phyloP scores from a whole-genome alignment of 2,113 vertebrate species.

The Puffinus mauretanicus region DNA sequence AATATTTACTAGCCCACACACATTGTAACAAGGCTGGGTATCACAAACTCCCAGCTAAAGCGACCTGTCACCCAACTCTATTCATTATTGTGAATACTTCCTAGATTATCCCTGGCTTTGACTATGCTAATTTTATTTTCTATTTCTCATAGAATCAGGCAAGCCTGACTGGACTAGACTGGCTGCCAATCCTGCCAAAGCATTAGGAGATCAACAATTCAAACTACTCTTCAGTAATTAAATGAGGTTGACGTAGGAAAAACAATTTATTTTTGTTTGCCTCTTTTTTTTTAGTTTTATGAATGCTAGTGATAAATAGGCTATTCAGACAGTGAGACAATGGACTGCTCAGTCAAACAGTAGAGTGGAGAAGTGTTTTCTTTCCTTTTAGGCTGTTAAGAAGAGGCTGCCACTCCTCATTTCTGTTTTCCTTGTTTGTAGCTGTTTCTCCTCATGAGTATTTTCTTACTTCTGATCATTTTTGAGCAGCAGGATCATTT shows the following conservation, averaged over 20 bases:
- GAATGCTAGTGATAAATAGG: constrained; percentile 14
- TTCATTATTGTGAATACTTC: constrained; percentile 44
- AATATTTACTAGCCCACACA: constrained; percentile 54
- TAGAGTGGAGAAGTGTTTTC: neutral
- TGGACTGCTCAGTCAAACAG: neutral
- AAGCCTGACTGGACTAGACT: constrained; percentile 15
- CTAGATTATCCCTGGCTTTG: constrained; percentile 32
- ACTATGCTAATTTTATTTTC: constrained; percentile 53
- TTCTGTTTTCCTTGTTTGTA: neutral
- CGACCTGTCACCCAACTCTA: neutral
- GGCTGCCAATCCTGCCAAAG: neutral
- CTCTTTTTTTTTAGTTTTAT: neutral
- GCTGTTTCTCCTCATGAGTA: neutral
- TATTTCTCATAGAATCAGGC: constrained; percentile 3
- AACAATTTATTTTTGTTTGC: constrained; percentile 44
- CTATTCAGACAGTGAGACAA: neutral
- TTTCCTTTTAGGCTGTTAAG: neutral
- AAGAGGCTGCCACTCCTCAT: neutral
- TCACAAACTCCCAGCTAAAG: neutral
- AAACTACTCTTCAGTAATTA: constrained; percentile 18
- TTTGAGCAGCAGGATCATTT: neutral
- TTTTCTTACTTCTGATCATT: neutral
- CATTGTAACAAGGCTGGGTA: neutral
- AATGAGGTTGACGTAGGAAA: neutral
- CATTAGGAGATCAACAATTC: constrained; percentile 6